These are phyloP conservation scores for Mormyrops boulengeri DNA, from an alignment of 2,797 vertebrate species.

Conservation along the genomic window DNA sequence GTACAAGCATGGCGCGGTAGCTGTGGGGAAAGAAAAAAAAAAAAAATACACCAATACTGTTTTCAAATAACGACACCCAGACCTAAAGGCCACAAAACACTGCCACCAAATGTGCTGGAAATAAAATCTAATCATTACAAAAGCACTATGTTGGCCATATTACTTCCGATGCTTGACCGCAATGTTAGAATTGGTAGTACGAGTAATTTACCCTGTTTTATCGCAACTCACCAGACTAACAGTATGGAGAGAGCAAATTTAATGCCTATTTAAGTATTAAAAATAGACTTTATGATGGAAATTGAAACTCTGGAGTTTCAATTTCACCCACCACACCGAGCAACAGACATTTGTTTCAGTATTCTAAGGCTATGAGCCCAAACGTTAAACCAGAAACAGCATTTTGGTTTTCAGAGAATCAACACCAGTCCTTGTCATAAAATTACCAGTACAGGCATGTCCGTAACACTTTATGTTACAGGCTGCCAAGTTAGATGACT, in stretches of 20 bases:
- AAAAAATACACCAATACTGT: not conserved
- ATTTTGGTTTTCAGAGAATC: not conserved
- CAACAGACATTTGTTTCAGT: not conserved
- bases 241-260: not conserved
- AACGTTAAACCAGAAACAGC: not conserved
- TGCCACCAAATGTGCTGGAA: not conserved
- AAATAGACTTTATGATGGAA: not conserved
- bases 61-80: constrained; percentile 1
- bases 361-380: not conserved
- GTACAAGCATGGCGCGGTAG: not conserved
- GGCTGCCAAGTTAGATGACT: not conserved
- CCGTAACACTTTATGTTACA: not conserved
- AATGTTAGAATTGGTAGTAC: not conserved
- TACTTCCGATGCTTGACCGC: not conserved
- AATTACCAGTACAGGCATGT: not conserved
- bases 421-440: not conserved
- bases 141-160: not conserved
- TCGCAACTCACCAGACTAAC: not conserved
- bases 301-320: not conserved
- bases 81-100: not conserved
- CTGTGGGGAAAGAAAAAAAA: not conserved
- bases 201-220: not conserved
- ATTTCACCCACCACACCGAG: not conserved
- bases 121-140: not conserved
- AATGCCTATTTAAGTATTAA: not conserved